Conservation (phyloP, 2,113 vertebrate species). For the Emydura subglobosa region DNA sequence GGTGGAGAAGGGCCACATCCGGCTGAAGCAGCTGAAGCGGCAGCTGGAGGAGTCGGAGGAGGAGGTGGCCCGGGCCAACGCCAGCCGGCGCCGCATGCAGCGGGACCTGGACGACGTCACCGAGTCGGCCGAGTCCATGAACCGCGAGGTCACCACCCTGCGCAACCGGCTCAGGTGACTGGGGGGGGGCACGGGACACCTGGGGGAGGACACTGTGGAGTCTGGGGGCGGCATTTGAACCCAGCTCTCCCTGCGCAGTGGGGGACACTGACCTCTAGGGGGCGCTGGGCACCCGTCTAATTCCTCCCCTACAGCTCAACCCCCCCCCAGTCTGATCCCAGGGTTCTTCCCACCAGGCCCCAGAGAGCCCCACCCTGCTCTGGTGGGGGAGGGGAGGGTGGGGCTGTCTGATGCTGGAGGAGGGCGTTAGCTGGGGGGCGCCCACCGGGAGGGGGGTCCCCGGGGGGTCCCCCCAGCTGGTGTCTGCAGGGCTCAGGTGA, state of each 20-base stretch:
- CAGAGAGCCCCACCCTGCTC: neutral
- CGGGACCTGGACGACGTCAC: constrained; percentile 88
- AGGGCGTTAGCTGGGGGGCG: neutral
- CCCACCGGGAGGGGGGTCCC: no score
- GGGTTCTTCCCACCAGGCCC: neutral
- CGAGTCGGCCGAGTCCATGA: constrained; percentile 84
- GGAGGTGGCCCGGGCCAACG: constrained; percentile 85
- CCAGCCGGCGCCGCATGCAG: constrained; percentile 85
- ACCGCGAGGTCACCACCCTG: constrained; percentile 86
- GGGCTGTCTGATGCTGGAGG: neutral
- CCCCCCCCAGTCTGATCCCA: neutral
- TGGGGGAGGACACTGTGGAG: no score
- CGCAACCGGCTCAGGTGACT: constrained; percentile 87
- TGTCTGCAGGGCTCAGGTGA: neutral
- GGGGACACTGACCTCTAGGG: no score
- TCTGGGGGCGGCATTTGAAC: no score
- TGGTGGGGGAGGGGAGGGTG: no score
- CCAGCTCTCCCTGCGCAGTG: accelerated
- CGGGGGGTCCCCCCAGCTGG: no score
- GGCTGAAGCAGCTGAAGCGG: constrained; percentile 89
- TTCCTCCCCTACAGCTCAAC: no score
- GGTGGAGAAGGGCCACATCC: constrained; percentile 85
- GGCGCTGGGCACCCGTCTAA: no score
- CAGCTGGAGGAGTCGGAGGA: constrained; percentile 92
- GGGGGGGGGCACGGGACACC: neutral